These are phyloP conservation scores for Habropoda laboriosa DNA, from an alignment of 1,140 invertebrate species.

Conservation along the genomic window DNA sequence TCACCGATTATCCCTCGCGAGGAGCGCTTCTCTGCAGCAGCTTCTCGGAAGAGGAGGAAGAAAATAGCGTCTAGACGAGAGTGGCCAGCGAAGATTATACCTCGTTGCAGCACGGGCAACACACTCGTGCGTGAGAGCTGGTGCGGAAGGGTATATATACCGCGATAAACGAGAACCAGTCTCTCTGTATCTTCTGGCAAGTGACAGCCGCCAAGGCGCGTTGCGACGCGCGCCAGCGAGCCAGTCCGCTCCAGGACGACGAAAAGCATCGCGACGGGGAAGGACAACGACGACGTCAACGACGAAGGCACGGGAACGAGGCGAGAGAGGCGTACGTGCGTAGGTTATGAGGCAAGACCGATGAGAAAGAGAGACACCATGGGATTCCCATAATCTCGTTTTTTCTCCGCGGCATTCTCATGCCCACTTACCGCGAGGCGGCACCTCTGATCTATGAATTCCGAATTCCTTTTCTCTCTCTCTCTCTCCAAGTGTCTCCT, in stretches of 20 bases:
- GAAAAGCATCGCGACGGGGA: background rate
- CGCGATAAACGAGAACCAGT: slow-evolving; percentile 59
- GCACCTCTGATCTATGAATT: slow-evolving; percentile 74
- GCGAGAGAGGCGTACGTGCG: slow-evolving; percentile 48
- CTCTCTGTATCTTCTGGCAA: slow-evolving; percentile 48
- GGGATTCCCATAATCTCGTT: slow-evolving; percentile 68
- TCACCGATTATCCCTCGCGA: slow-evolving; percentile 32
- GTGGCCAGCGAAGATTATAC: slow-evolving; percentile 11
- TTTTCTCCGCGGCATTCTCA: slow-evolving; percentile 57
- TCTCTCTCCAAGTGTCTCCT: background rate
- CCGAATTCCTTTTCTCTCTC: slow-evolving; percentile 56
- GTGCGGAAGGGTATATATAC: slow-evolving; percentile 24
- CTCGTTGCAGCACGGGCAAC: background rate
- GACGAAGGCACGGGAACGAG: slow-evolving; percentile 3
- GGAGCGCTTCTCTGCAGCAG: background rate
- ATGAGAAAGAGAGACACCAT: slow-evolving; percentile 32
- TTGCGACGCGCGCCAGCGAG: background rate
- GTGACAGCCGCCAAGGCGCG: slow-evolving; percentile 40
- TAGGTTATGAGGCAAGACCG: slow-evolving; percentile 42
- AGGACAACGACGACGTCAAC: background rate
- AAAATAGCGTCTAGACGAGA: slow-evolving; percentile 37
- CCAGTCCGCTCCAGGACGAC: slow-evolving; percentile 2
- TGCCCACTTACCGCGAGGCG: slow-evolving; percentile 63
- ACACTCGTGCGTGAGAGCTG: background rate
- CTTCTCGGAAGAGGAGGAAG: slow-evolving; percentile 40